A percentile compares a stretch with the other conserved stretches of the same genome.
These are phyloP conservation scores for Leptopilina myrica DNA, from an alignment of 2,888 invertebrate genomes.

Conservation along the genomic window DNA sequence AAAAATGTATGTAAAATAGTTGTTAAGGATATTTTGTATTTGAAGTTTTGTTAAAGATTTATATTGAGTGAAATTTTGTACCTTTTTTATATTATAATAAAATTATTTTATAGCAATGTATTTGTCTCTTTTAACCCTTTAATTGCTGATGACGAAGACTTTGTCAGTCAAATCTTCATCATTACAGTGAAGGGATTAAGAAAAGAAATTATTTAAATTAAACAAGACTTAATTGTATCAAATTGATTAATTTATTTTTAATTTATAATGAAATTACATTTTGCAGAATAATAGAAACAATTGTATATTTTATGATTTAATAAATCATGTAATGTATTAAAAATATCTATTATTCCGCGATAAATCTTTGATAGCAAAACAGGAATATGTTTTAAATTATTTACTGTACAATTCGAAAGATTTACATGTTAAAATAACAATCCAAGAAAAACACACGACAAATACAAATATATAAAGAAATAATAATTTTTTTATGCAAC, in stretches of 20 bases:
- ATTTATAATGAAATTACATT: slow-evolving; percentile 4
- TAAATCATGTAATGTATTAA: slow-evolving; percentile 15
- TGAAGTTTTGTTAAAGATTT: neutral
- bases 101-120: neutral
- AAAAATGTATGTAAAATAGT: neutral
- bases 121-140: neutral
- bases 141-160: too few relatives aligned
- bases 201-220: neutral
- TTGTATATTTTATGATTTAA: neutral
- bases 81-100: neutral
- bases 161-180: too few relatives aligned
- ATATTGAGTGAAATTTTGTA: neutral
- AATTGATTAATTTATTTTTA: slow-evolving; percentile 24
- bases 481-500: neutral
- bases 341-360: slow-evolving; percentile 14
- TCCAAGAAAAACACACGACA: slow-evolving; percentile 22
- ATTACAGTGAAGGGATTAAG: too few relatives aligned
- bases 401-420: slow-evolving; percentile 14
- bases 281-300: neutral
- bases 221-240: neutral
- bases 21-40: neutral
- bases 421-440: slow-evolving; percentile 5
- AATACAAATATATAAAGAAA: slow-evolving; percentile 15
- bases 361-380: slow-evolving; percentile 17
- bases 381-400: slow-evolving; percentile 12